Conservation (phyloP, 64 coral and sea anemone species). For the Orbicella faveolata region DNA sequence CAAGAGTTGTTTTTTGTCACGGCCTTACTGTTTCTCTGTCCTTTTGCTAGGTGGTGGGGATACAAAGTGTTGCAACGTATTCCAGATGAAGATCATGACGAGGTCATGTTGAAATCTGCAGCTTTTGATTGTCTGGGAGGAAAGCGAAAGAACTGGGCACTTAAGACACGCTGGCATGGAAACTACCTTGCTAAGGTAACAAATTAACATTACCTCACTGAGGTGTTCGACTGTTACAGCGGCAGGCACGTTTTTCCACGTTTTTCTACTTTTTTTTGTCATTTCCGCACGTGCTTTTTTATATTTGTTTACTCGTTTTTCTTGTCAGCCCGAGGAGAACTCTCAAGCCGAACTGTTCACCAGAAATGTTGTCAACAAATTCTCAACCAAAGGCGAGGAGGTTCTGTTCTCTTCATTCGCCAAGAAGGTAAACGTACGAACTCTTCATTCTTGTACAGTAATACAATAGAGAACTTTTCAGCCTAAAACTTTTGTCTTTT, state of each 20-base stretch:
- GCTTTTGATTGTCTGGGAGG: conserved; percentile 80
- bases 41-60: conserved; percentile 73
- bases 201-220: neutral
- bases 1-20: neutral
- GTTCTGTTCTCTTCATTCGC: conserved; percentile 70
- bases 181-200: conserved; percentile 82
- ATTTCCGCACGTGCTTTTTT: too few relatives aligned
- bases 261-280: too few relatives aligned
- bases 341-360: conserved; percentile 41
- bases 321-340: conserved; percentile 52
- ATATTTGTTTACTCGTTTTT: neutral
- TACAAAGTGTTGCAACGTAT: conserved; percentile 76
- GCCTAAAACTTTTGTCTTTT: too few relatives aligned
- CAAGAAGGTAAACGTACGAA: conserved; percentile 54
- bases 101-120: conserved; percentile 79
- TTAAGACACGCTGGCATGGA: conserved; percentile 76
- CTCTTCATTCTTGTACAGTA: too few relatives aligned
- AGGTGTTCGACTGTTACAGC: neutral
- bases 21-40: neutral
- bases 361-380: conserved; percentile 36
- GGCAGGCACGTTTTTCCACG: too few relatives aligned
- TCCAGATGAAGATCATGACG: conserved; percentile 74
- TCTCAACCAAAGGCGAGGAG: neutral
- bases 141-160: conserved; percentile 82
- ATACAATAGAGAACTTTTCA: too few relatives aligned